Base-by-base conservation (phyloP, 35 echinoderm and acorn worm genomes). In the Diadema setosum region DNA sequence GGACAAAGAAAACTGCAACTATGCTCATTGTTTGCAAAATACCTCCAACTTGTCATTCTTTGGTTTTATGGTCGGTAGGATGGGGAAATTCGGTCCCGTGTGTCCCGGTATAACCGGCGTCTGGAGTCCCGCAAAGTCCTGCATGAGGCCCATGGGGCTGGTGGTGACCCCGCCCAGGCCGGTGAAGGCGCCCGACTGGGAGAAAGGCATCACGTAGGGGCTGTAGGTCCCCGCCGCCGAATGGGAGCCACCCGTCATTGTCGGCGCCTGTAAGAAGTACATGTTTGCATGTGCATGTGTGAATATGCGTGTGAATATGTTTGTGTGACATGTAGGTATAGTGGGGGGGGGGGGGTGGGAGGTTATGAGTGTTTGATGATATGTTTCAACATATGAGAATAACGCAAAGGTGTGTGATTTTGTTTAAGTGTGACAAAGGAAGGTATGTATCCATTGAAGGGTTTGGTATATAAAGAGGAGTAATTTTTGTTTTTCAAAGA, bases 21-120 rank as follows among this genome's bases (percentile, higher is more conserved):
- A n/a, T n/a, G n/a, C n/a, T n/a, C n/a, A n/a, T n/a, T n/a, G n/a
- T n/a, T n/a, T n/a, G 82, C 30, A 65, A 39, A 67, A 65, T 86
- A 86, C 83, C 83, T 86, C 83, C 26, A 86, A 32, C 39, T 86
- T 86, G 61, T 86, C 83, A 46, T 86, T 86, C 61, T 86, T 86
- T 18, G 36, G 36, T 64, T 86, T 86, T n/a, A 64, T 42, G 2
- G 83, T 25, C 18, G 83, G 11, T 6, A 86, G 26, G 16, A 86
- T 86, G 36, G 83, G 83, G 39, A 86, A 15, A 61, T 34, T 56
- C 3, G 20, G 48, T 27, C 82, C 55, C 2, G 82, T 35, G 18
- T 21, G 58, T 14, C 83, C 61, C 15, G 58, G 83, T 11, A 86
- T 39, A 58, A 86, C 70, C 49, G 65, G 83, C 41, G 34, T 9